These are phyloP conservation scores for Isurus oxyrinchus DNA, from an alignment of 2,113 vertebrate genomes.

Conservation along the genomic window DNA sequence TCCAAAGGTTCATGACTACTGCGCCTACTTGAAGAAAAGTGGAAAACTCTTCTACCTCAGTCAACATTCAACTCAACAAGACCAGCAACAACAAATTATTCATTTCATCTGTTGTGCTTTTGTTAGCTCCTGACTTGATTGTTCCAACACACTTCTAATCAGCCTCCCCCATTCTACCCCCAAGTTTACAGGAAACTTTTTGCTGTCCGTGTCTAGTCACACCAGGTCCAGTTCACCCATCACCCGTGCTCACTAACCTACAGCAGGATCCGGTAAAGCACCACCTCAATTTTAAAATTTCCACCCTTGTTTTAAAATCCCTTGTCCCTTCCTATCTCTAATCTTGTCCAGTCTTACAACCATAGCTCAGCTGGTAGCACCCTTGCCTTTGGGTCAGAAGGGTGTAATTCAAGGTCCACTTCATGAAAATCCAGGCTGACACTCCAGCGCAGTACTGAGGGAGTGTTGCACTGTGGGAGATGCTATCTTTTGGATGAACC, in stretches of 20 bases:
- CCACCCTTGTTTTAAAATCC: too few relatives aligned
- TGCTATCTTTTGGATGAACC: not conserved
- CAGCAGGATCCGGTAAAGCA: not conserved
- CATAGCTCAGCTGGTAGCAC: too few relatives aligned
- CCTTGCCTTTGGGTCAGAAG: too few relatives aligned
- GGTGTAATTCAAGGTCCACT: not conserved
- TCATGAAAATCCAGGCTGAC: not conserved
- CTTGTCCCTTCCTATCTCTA: too few relatives aligned
- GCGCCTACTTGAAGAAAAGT: not conserved
- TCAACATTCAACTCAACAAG: not conserved
- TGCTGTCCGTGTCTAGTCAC: not conserved
- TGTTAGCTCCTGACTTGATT: not conserved
- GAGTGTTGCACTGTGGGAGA: too few relatives aligned
- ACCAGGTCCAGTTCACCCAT: not conserved
- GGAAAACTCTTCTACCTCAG: not conserved
- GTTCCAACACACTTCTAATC: not conserved
- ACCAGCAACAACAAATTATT: not conserved
- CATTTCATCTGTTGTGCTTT: not conserved
- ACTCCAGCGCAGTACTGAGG: not conserved
- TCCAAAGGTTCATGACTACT: not conserved
- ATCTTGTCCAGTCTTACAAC: too few relatives aligned
- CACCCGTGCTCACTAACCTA: not conserved
- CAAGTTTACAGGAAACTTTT: not conserved
- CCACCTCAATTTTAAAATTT: not conserved
- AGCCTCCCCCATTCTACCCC: not conserved